Evolutionary conservation across 2,888 invertebrate species (phyloP).

Genomic region (Chaetogeoica ovagalla): DNA sequence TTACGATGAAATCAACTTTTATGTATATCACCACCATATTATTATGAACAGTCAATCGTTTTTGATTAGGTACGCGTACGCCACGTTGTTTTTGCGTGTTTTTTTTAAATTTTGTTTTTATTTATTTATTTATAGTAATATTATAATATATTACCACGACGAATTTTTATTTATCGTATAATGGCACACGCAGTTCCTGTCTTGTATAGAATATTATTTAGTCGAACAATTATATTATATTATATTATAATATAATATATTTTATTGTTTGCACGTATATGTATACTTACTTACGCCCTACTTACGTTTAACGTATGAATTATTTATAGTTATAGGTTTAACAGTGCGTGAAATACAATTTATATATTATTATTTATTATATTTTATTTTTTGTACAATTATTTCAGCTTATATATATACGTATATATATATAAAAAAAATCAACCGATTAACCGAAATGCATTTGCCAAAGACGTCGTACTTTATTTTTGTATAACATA

Average conservation of each 20-base stretch:
- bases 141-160: constrained; percentile 1
- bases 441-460: constrained; percentile 21
- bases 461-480: constrained; percentile 44
- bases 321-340: neutral
- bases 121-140: neutral
- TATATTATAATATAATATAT: constrained; percentile 20
- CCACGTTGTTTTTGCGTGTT: no score
- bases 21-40: no score
- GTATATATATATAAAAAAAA: no score
- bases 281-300: neutral
- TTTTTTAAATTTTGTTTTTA: neutral
- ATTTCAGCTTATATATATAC: constrained; percentile 5
- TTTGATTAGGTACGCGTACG: neutral
- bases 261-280: constrained; percentile 26
- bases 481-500: constrained; percentile 29
- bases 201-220: constrained; percentile 7
- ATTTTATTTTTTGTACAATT: constrained; percentile 3
- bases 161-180: constrained; percentile 43
- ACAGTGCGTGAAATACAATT: neutral
- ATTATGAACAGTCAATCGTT: no score
- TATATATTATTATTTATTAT: constrained; percentile 1
- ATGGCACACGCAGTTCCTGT: constrained; percentile 49
- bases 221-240: constrained; percentile 9
- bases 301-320: constrained; percentile 3
- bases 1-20: no score